Evolutionary conservation across 2,888 invertebrate genomes (phyloP), one percentile per base, ranked within the genome.

Genomic region (Melanotus villosus): DNA sequence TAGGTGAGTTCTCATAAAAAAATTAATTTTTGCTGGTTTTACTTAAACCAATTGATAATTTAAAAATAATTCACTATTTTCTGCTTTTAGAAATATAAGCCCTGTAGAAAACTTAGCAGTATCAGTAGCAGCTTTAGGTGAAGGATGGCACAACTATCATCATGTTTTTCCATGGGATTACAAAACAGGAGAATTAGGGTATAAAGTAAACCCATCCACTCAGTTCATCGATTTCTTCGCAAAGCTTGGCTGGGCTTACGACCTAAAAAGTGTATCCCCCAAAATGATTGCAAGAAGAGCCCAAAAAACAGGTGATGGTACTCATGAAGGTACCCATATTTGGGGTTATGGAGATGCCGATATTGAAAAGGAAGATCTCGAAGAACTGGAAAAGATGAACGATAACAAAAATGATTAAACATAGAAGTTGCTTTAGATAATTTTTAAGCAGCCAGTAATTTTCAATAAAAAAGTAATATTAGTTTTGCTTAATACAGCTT

Each of bases 71-170:
- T n/a, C n/a, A n/a, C n/a, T 18, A 26, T 26, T 26, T 26, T 38
- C 19, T 19, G 30, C 73, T 83, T 83, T 4, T 79, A 93, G 93
- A 79, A 88, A 89, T 70, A 91, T 94, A 32, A 91, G 90, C 43
- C 89, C 94, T 0, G 91, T 90, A 3, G 93, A 94, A 79, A 93
- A 91, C 78, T 81, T 90, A 4, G 85, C 89, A 3, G 93, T 94
- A 0, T 91, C 93, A n/a, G 84, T 93, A 43, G 90, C 92, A 5
- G 91, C 93, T 0, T 82, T 93, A 12, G 94, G 94, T 0, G 94
- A 94, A 80, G 94, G 93, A 12, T 94, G 93, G 93, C 94, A 94
- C 83, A 94, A 94, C 83, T 94, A 91, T 80, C 93, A 94, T 80
- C 93, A 94, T 81, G 93, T 92, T 10, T 92, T 92, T 79, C 90